Evolutionary conservation across 2,797 vertebrate species (phyloP).

Genomic region (Hydrolagus colliei): DNA sequence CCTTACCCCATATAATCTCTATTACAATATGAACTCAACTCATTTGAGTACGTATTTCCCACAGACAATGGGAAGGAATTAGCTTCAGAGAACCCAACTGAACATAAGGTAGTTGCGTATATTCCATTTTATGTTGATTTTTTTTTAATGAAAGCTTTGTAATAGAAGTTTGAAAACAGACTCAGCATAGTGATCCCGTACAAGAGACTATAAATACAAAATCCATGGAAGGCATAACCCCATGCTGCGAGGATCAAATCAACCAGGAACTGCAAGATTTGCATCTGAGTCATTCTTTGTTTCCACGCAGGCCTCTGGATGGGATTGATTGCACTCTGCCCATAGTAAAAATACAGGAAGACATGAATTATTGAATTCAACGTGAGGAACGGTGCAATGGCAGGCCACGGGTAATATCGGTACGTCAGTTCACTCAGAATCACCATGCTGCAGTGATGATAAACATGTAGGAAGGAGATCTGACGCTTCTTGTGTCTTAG

Average conservation of each 20-base stretch:
- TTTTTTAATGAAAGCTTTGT: conserved; percentile 16
- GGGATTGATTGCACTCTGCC: conserved; percentile 16
- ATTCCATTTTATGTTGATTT: not conserved
- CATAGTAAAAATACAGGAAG: conserved; percentile 27
- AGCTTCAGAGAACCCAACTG: not conserved
- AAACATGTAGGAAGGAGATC: conserved; percentile 20
- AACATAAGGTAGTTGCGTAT: not conserved
- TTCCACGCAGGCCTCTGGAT: not conserved
- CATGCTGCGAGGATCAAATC: conserved; percentile 9
- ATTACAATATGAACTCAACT: too few relatives aligned
- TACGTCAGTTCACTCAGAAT: conserved; percentile 17
- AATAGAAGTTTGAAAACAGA: conserved; percentile 17
- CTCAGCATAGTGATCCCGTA: conserved; percentile 19
- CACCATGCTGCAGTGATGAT: conserved; percentile 17
- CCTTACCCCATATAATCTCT: too few relatives aligned
- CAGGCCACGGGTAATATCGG: conserved; percentile 19
- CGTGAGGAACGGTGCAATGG: conserved; percentile 9
- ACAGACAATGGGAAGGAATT: not conserved
- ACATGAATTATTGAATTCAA: conserved; percentile 18
- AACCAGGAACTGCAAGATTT: conserved; percentile 8
- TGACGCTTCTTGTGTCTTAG: conserved; percentile 23
- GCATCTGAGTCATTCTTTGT: conserved; percentile 15
- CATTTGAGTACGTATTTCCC: too few relatives aligned
- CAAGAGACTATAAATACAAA: conserved; percentile 8
- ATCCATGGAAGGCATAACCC: conserved; percentile 25